These are phyloP conservation scores for Sipha flava DNA, from an alignment of 1,140 invertebrate genomes.

Conservation along the genomic window DNA sequence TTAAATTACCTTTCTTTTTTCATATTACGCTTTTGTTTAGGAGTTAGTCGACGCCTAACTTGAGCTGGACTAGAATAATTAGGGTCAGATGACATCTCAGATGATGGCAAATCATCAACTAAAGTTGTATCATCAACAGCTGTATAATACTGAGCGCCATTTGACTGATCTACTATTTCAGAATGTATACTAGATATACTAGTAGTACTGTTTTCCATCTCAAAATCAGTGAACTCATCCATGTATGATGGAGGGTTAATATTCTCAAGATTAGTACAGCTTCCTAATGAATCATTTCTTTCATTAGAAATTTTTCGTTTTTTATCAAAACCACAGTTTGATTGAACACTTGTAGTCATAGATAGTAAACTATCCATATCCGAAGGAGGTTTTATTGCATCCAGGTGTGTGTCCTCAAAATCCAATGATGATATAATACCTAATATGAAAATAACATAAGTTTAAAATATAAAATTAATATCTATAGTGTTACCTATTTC, in stretches of 20 bases:
- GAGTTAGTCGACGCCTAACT: constrained; percentile 48
- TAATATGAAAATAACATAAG: constrained; percentile 61
- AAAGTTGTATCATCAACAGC: constrained; percentile 20
- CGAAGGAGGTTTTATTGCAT: constrained; percentile 69
- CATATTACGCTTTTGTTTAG: constrained; percentile 62
- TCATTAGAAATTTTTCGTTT: constrained; percentile 44
- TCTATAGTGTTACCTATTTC: constrained; percentile 41
- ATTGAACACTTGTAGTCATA: constrained; percentile 49
- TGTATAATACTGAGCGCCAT: neutral
- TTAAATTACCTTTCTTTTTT: constrained; percentile 53
- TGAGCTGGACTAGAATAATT: constrained; percentile 17
- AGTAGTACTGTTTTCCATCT: constrained; percentile 69
- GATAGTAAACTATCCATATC: constrained; percentile 49
- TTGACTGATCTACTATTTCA: constrained; percentile 38
- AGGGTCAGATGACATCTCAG: constrained; percentile 31
- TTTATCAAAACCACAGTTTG: constrained; percentile 40
- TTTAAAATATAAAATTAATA: constrained; percentile 60
- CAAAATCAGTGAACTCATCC: constrained; percentile 54
- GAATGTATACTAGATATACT: constrained; percentile 66
- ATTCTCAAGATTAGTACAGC: constrained; percentile 58
- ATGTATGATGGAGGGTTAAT: constrained; percentile 73
- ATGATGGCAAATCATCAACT: constrained; percentile 37
- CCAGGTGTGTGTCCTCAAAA: constrained; percentile 61
- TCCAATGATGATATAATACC: constrained; percentile 55
- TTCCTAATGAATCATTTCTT: constrained; percentile 40